phyloP scores from a whole-genome alignment of 2,888 invertebrate species.

The Vanessa cardui region DNA sequence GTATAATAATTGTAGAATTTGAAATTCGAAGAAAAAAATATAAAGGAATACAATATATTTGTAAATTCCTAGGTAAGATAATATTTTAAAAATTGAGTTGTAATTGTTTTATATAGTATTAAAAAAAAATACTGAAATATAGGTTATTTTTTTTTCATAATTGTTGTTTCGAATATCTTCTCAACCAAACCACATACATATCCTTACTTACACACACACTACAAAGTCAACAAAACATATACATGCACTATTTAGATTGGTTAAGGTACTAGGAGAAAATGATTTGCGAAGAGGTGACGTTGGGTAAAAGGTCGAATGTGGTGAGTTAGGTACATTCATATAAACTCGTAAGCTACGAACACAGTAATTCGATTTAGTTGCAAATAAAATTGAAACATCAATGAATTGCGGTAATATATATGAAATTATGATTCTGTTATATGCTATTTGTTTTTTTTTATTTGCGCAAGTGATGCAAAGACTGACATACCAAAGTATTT shows the following conservation, averaged over 20 bases:
- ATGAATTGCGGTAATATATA: neutral
- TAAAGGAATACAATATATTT: neutral
- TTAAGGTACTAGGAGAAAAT: conserved; percentile 37
- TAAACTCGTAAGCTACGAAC: neutral
- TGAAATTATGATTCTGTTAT: neutral
- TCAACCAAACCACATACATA: no score
- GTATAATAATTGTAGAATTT: no score
- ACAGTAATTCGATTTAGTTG: conserved; percentile 11
- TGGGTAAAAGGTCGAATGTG: neutral
- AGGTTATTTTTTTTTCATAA: no score
- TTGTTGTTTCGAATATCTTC: no score
- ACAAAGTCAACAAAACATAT: conserved; percentile 14
- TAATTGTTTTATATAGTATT: no score
- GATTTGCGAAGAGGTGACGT: conserved; percentile 26
- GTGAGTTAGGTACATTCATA: neutral
- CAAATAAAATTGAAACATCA: neutral
- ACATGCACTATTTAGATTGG: conserved; percentile 23
- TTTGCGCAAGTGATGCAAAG: no score
- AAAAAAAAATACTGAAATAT: no score
- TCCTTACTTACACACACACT: conserved; percentile 11
- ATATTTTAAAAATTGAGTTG: no score
- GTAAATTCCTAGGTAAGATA: no score
- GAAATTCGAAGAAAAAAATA: neutral
- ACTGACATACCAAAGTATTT: no score
- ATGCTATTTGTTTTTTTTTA: no score